Conservation (phyloP, 2,113 vertebrate species). For the Perognathus longimembris region DNA sequence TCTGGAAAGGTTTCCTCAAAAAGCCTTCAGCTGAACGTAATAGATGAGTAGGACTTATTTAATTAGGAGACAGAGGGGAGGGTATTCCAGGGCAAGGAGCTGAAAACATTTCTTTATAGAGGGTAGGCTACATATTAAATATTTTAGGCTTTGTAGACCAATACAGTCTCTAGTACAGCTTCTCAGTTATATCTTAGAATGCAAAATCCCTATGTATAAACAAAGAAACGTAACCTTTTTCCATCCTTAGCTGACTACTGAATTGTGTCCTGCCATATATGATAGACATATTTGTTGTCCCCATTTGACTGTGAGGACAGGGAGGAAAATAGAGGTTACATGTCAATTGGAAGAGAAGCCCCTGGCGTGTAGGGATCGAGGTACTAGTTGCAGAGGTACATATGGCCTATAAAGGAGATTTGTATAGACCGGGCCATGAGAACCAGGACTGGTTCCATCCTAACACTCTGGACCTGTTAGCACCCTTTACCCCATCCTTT, state of each 20-base stretch:
- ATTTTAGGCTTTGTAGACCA: conserved; percentile 12
- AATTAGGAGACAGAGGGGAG: not conserved
- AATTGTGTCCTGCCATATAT: not conserved
- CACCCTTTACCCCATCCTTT: not conserved
- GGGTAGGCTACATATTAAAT: not conserved
- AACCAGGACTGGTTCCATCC: not conserved
- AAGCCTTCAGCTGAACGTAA: not conserved
- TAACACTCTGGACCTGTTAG: not conserved
- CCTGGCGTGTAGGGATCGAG: not conserved
- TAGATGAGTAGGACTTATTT: not conserved
- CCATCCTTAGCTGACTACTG: not conserved
- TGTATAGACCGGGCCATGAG: not conserved
- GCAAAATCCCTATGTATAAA: not conserved
- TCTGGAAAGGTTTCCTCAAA: conserved; percentile 32
- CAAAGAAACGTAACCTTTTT: not conserved
- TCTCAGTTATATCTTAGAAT: not conserved
- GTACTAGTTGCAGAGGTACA: not conserved
- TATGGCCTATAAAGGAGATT: not conserved
- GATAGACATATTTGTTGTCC: not conserved
- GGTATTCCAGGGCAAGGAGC: not conserved
- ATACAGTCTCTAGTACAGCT: not conserved
- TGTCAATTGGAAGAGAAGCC: not conserved
- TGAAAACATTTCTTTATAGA: not conserved
- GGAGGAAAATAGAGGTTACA: not conserved
- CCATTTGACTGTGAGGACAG: not conserved